Base-by-base conservation (phyloP, 92 coral and sea anemone genomes). In the Diadumene lineata region DNA sequence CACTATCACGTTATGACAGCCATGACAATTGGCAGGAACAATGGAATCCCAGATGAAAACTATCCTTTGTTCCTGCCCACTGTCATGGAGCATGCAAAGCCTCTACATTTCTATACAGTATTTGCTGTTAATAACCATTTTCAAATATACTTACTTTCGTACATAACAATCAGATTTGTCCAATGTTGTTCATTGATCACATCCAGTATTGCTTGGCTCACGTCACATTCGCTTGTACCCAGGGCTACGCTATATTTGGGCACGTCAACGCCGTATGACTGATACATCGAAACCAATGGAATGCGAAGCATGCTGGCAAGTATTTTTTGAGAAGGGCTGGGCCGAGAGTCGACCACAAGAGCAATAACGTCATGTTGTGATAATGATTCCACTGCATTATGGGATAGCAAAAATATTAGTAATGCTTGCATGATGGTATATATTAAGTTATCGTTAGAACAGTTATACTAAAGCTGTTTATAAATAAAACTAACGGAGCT, bases 221-320 rank as follows among this genome's bases (percentile, higher is more conserved):
- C 72, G 43, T 80, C 89, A 55, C 43, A 38, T 26, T 61, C 53
- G 73, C 89, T 85, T 13, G 82, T 66, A 0, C 82, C 85, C 64
- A 85, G 70, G 31, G 69, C 68, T 18, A 73, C 70, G 15, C 67
- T 73, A 62, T 85, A 80, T 30, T 44, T 56, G 50, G 43, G 38
- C 17, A 72, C 34, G 31, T 38, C 31, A 25, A 43, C 56, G 61
- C 61, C 76, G 68, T 64, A 64, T 46, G 70, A 58, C n/a, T 68
- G 73, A 30, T 84, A 64, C 60, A 77, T 79, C 56, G 85, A 69
- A 43, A 85, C 81, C 69, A 85, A 38, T 56, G 89, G 89, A 58
- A 85, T 80, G 34, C 60, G 79, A 1, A 85, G 70, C 85, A 85
- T 69, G n/a, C 71, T 13, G 31, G 78, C 77, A 51, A 79, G 43